Evolutionary conservation across 2,888 invertebrate species (phyloP).

Genomic region (Amiota mariae): DNA sequence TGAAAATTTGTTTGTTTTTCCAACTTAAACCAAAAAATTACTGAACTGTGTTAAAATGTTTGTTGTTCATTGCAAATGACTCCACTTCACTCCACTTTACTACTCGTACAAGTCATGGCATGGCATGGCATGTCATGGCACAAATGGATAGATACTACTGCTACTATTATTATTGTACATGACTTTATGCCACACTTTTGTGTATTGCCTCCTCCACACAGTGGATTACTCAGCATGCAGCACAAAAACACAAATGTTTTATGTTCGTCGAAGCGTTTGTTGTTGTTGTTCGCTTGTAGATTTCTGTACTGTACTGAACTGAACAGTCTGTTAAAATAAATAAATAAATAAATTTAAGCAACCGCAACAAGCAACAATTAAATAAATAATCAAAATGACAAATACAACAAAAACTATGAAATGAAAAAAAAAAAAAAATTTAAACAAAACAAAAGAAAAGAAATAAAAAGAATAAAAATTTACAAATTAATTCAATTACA

Average conservation of each 20-base stretch:
- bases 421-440: not conserved
- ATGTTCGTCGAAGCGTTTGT: too few relatives aligned
- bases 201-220: too few relatives aligned
- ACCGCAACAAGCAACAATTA: not conserved
- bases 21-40: slow-evolving; percentile 25
- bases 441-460: slow-evolving; percentile 14
- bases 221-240: too few relatives aligned
- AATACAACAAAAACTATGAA: slow-evolving; percentile 21
- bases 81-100: not conserved
- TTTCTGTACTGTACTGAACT: too few relatives aligned
- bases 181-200: too few relatives aligned
- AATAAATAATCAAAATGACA: not conserved
- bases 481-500: slow-evolving; percentile 66
- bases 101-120: not conserved
- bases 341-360: slow-evolving; percentile 10
- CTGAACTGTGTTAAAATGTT: slow-evolving; percentile 29
- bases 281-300: too few relatives aligned
- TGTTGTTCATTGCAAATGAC: not conserved
- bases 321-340: slow-evolving; percentile 9
- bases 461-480: slow-evolving; percentile 23
- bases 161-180: too few relatives aligned
- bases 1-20: slow-evolving; percentile 31
- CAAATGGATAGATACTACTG: too few relatives aligned
- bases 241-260: too few relatives aligned
- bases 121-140: too few relatives aligned